Evolutionary conservation across 2,113 vertebrate species (phyloP), one percentile per base, ranked within the genome.

Genomic region (Holacanthus passer): DNA sequence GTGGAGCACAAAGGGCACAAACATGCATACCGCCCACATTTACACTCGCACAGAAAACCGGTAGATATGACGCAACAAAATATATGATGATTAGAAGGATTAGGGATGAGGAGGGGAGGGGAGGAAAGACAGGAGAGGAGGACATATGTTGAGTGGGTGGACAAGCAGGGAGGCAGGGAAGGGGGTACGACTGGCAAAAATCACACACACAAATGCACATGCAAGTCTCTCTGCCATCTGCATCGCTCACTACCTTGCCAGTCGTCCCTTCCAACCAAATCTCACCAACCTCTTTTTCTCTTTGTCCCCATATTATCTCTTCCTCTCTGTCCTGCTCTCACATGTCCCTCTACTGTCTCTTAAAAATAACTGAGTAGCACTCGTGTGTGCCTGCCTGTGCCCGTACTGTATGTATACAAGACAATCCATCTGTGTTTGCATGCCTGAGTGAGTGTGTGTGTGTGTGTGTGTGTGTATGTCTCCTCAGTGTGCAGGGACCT

Each of bases 81-180:
- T 75, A 73, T 48, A 76, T 53, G 67, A 83, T 79, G 73, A 89
- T 65, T 19, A 13, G 48, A 50, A 31, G 68, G 79, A 78, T 82
- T 82, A 86, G 67, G 66, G 63, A 78, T 29, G 67, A 86, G 76
- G 87, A 87, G 65, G 55, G 74, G 63, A 74, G 35, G 48, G 19
- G 62, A 82, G 67, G 39, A 55, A 35, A 24, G 39, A 52, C 55
- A 74, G 70, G 81, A 74, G 74, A 83, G 71, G 74, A 79, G 81
- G 90, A 92, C 93, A 94, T 93, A 93, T 92, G 92, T 91, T 93
- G 92, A 93, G 93, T 93, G 91, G 92, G 92, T 84, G 92, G 88
- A 88, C 81, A 85, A 79, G 80, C 88, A 88, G 85, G 85, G 83
- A 81, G 85, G 88, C 73, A 82, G 70, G 83, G 83, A 81, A 88